phyloP scores from a whole-genome alignment of 2,888 invertebrate genomes.

The Agrochola litura region DNA sequence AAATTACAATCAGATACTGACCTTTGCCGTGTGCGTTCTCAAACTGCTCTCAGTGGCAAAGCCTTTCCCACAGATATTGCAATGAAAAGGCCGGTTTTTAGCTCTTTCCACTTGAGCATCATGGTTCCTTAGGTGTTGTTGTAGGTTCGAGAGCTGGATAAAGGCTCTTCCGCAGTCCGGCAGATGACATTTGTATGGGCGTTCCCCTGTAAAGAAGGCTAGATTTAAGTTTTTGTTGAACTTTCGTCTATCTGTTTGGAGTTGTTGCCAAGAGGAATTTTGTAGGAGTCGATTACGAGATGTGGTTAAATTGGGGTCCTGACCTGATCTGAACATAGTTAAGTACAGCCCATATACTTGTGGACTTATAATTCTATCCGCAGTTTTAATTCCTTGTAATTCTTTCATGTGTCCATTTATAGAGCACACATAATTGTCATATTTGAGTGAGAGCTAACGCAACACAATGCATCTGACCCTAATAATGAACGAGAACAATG shows the following conservation, averaged over 20 bases:
- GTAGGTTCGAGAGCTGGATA: constrained; percentile 98
- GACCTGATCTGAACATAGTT: too few relatives aligned
- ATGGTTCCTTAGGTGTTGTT: constrained; percentile 98
- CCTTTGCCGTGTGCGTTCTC: constrained; percentile 99
- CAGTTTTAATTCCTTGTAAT: constrained; percentile 21
- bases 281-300: neutral
- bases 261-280: neutral
- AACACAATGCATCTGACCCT: constrained; percentile 54
- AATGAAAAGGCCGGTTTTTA: constrained; percentile 98
- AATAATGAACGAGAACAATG: constrained; percentile 49
- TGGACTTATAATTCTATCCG: neutral
- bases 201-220: constrained; percentile 94
- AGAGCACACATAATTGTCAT: constrained; percentile 31
- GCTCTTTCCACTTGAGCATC: constrained; percentile 98
- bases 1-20: constrained; percentile 90
- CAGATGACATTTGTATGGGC: constrained; percentile 99
- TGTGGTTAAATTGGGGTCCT: neutral
- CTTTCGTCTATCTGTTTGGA: constrained; percentile 17
- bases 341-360: neutral
- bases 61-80: constrained; percentile 98
- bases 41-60: constrained; percentile 99
- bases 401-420: constrained; percentile 38
- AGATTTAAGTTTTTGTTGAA: constrained; percentile 65
- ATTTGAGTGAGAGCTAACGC: constrained; percentile 49
- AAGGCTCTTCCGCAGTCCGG: constrained; percentile 99